phyloP scores from a whole-genome alignment of 2,113 vertebrate genomes.

The Mastomys coucha region DNA sequence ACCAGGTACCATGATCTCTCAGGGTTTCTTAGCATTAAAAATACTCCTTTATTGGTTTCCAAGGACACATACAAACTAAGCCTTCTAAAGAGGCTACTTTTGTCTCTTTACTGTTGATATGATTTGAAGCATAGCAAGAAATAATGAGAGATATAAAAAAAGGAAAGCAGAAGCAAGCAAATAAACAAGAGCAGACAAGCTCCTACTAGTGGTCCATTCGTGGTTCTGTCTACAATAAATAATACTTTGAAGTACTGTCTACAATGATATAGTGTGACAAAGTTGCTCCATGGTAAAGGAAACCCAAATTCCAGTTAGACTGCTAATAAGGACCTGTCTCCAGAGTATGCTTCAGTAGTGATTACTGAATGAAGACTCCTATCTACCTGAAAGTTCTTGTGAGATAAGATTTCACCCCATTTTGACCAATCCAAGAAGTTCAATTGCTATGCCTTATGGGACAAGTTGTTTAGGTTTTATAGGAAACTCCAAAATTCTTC shows the following conservation, averaged over 20 bases:
- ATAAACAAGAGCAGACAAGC: neutral
- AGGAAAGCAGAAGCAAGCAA: neutral
- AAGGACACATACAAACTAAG: neutral
- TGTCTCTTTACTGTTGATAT: constrained; percentile 4
- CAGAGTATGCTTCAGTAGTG: neutral
- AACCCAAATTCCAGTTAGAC: neutral
- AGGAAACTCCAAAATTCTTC: neutral
- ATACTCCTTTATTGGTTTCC: neutral
- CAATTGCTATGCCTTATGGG: neutral
- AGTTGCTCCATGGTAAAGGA: neutral
- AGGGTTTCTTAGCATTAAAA: neutral
- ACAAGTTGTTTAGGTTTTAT: neutral
- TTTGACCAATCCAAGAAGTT: neutral
- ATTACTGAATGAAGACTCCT: neutral
- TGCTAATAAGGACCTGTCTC: neutral
- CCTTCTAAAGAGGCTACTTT: neutral
- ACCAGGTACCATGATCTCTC: neutral
- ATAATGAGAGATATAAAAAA: neutral
- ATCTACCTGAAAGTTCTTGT: neutral
- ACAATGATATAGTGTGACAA: neutral
- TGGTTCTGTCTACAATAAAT: neutral
- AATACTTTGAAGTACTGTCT: neutral
- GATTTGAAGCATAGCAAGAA: neutral
- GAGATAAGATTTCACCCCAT: neutral
- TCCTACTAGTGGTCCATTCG: neutral